phyloP scores from a whole-genome alignment of 2,888 invertebrate species.

The Athalia circularis region DNA sequence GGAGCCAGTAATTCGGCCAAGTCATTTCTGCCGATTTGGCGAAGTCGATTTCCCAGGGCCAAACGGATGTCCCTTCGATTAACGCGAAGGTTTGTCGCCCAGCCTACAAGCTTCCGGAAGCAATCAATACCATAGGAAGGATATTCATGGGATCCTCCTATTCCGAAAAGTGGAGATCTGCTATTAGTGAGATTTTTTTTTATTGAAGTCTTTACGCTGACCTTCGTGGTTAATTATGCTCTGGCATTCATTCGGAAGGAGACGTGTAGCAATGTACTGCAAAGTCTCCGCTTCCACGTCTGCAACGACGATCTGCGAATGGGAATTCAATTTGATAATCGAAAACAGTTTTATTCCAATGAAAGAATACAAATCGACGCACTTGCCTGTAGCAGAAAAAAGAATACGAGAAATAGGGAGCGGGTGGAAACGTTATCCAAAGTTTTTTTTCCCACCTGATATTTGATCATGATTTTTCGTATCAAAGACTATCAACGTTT shows the following conservation, averaged over 20 bases:
- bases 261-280: conserved; percentile 50
- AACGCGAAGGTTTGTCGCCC: conserved; percentile 75
- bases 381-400: conserved; percentile 30
- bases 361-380: background rate
- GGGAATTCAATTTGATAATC: background rate
- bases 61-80: conserved; percentile 77
- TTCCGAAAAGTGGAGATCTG: background rate
- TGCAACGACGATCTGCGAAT: conserved; percentile 6
- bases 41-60: conserved; percentile 75
- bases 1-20: conserved; percentile 77
- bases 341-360: background rate
- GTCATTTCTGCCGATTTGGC: conserved; percentile 76
- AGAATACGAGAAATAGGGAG: conserved; percentile 2
- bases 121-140: conserved; percentile 67
- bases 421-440: background rate
- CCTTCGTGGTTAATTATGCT: conserved; percentile 50
- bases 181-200: background rate
- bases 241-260: conserved; percentile 55
- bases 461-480: conserved; percentile 9
- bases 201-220: conserved; percentile 41
- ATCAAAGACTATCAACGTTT: background rate
- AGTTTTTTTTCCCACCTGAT: background rate
- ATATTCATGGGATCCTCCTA: conserved; percentile 35
- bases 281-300: conserved; percentile 8
- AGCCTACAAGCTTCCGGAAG: conserved; percentile 75